phyloP scores from a whole-genome alignment of 2,113 vertebrate species.

The Donacobius atricapilla region DNA sequence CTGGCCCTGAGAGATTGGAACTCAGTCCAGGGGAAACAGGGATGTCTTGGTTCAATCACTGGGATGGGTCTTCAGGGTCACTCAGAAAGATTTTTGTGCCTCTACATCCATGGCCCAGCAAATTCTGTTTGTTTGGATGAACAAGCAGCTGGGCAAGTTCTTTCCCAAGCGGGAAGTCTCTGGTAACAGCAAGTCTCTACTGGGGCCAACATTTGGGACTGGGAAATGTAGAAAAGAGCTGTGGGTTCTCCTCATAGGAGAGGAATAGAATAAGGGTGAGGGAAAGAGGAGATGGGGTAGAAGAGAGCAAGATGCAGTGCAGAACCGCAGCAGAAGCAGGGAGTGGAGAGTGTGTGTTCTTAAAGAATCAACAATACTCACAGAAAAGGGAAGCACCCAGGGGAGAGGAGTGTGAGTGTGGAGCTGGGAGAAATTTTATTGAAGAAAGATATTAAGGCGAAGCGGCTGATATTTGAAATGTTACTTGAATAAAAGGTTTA shows the following conservation, averaged over 20 bases:
- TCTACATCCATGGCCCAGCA: neutral
- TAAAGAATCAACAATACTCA: neutral
- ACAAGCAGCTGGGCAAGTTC: neutral
- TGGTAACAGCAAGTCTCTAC: neutral
- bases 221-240: neutral
- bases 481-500: constrained; percentile 39
- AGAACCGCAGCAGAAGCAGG: neutral
- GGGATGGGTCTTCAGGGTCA: neutral
- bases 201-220: neutral
- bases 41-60: neutral
- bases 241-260: neutral
- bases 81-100: neutral
- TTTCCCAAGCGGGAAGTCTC: neutral
- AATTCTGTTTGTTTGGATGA: neutral
- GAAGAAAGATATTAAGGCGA: constrained; percentile 20
- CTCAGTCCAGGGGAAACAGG: neutral
- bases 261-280: neutral
- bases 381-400: constrained; percentile 2
- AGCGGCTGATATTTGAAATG: constrained; percentile 5
- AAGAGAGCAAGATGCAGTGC: neutral
- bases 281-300: neutral
- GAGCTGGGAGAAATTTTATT: constrained; percentile 5
- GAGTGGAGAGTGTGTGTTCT: neutral
- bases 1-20: neutral
- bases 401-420: neutral